Evolutionary conservation across 1,140 invertebrate species (phyloP), one percentile per base, ranked within the genome.

Genomic region (Caerostris extrusa): DNA sequence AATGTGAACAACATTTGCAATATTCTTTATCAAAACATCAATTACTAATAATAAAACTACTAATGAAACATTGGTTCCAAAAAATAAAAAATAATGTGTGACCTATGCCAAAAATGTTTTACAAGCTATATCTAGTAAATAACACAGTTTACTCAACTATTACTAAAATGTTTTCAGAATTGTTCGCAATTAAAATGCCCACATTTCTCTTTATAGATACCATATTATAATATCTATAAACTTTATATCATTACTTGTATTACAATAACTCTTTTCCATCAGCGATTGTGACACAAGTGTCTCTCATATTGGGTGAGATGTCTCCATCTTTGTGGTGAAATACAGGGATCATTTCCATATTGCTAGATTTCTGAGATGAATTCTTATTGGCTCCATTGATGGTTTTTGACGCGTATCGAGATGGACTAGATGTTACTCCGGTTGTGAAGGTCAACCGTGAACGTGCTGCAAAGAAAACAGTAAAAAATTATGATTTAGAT

Each of bases 401-500:
- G 12, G 61, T 93, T 67, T 58, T 71, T 17, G 91, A 93, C 17
- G 91, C 58, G 10, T 60, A 71, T 8, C 91, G 82, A 5, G 91
- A 87, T 14, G 91, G 91, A 50, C 82, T 93, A 55, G 91, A 93
- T 50, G 71, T 93, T 4, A 93, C 61, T 57, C 91, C 91, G 19
- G 91, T 86, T 12, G 91, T 93, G 82, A 93, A 93, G 12, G 91
- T 93, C 61, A 93, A 50, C 53, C 91, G 67, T 86, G 91, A 86
- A 64, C 91, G 82, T n/a, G 77, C 91, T 93, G 64, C 7, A 87
- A 87, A 14, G 69, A 14, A 64, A 50, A 81, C 10, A 50, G 50
- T n/a, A 81, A 10, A 3, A 67, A 67, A 4, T 67, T 67, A 67
- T 34, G 34, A 34, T 34, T 34, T 34, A 34, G 34, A 34, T 34